These are phyloP conservation scores for Cheiracanthium punctorium DNA, from an alignment of 2,888 invertebrate genomes.

Conservation along the genomic window DNA sequence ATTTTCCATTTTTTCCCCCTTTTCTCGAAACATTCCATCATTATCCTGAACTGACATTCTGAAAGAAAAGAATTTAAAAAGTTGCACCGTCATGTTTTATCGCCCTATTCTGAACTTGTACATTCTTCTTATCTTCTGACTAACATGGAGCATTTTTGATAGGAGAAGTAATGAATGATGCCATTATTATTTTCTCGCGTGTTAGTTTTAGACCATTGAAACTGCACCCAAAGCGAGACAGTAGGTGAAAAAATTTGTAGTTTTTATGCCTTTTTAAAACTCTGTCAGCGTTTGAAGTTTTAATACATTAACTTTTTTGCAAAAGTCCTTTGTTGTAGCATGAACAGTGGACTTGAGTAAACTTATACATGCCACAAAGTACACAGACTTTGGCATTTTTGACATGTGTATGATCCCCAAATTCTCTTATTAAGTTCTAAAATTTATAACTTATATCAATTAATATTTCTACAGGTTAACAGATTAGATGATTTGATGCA, in stretches of 20 bases:
- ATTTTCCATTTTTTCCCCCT: conserved; percentile 50
- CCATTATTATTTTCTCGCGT: conserved; percentile 32
- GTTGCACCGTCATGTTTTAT: conserved; percentile 51
- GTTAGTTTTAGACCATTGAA: conserved; percentile 25
- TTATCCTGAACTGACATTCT: conserved; percentile 53
- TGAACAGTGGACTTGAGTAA: too few species aligned
- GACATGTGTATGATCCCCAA: too few species aligned
- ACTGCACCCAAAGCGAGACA: conserved; percentile 17
- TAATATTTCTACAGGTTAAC: too few species aligned
- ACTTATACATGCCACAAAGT: too few species aligned
- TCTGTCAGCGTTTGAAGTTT: not conserved
- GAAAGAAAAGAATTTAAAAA: conserved; percentile 54
- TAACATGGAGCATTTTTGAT: conserved; percentile 46
- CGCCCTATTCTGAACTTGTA: conserved; percentile 47
- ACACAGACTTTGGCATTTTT: too few species aligned
- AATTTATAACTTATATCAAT: too few species aligned
- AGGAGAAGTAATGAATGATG: not conserved
- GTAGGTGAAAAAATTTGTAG: conserved; percentile 18
- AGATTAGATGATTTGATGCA: too few species aligned
- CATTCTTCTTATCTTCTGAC: conserved; percentile 57
- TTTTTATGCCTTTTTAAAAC: not conserved
- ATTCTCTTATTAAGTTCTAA: too few species aligned
- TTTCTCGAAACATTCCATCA: conserved; percentile 44
- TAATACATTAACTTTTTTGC: conserved; percentile 7
- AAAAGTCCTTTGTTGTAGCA: too few species aligned